Evolutionary conservation across 2,888 invertebrate species (phyloP), one percentile per base, ranked within the genome.

Genomic region (Caenorhabditis wallacei): DNA sequence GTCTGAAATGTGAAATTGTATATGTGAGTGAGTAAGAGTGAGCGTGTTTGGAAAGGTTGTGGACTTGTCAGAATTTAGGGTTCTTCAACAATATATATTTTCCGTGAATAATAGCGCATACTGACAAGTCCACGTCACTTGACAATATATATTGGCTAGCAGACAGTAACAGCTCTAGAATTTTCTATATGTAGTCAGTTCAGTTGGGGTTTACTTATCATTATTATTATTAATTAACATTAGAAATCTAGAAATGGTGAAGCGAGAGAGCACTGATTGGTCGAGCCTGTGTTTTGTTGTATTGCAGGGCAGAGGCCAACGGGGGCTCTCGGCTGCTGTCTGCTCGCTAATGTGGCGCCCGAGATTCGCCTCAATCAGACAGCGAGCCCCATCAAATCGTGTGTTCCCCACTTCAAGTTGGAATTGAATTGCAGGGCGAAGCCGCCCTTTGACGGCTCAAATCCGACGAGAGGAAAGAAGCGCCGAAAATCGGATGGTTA

Each of bases 401-500:
- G 57, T 46, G 20, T 64, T 66, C 51, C 66, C 46, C 40, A 30
- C 72, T 53, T 57, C 72, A 64, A 70, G 71, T 68, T 80, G 68
- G 71, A 71, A 71, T 57, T 70, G 59, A 74, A 82, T 87, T 90
- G 83, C 88, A 91, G 88, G 84, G 88, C 85, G 66, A 91, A 91
- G 85, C 91, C 90, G 69, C 89, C 89, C 68, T 91, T 90, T 86
- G 92, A 91, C 80, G 88, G 89, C 53, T 87, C 91, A 46, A 91
- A 91, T 79, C 90, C 89, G 82, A 90, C 90, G 57, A 76, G 91
- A 26, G 91, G 90, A 53, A 92, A 91, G 84, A 91, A 91, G 74
- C 89, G 92, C 51, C 87, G 92, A 81, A 92, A 92, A 85, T 89
- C 89, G 56, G 92, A 92, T 76, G 92, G 92, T 59, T 92, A 92